phyloP scores from a whole-genome alignment of 2,888 invertebrate species.

The Lamellibrachia columna region DNA sequence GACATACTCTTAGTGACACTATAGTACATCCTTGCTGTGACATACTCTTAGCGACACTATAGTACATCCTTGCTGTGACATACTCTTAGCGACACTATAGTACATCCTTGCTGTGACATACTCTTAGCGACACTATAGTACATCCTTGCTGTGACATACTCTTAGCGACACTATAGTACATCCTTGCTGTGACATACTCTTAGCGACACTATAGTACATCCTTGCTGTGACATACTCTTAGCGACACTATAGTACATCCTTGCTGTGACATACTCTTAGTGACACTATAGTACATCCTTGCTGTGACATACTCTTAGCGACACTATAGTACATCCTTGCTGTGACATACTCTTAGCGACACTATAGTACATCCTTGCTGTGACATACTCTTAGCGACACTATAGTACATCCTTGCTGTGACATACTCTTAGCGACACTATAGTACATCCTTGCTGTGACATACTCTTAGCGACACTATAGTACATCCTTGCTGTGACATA shows the following conservation, averaged over 20 bases:
- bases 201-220: not conserved
- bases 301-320: not conserved
- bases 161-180: not conserved
- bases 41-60: not conserved
- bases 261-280: not conserved
- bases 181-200: not conserved
- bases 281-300: not conserved
- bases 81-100: not conserved
- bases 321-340: not conserved
- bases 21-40: not conserved
- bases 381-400: not conserved
- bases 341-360: not conserved
- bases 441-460: not conserved
- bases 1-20: not conserved
- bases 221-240: not conserved
- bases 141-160: not conserved
- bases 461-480: not conserved
- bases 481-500: not conserved
- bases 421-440: not conserved
- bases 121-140: not conserved
- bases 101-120: not conserved
- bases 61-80: not conserved
- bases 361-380: not conserved
- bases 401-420: not conserved
- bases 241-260: no score